Base-by-base conservation (phyloP, 2,113 vertebrate genomes). In the Tangachromis dhanisi region DNA sequence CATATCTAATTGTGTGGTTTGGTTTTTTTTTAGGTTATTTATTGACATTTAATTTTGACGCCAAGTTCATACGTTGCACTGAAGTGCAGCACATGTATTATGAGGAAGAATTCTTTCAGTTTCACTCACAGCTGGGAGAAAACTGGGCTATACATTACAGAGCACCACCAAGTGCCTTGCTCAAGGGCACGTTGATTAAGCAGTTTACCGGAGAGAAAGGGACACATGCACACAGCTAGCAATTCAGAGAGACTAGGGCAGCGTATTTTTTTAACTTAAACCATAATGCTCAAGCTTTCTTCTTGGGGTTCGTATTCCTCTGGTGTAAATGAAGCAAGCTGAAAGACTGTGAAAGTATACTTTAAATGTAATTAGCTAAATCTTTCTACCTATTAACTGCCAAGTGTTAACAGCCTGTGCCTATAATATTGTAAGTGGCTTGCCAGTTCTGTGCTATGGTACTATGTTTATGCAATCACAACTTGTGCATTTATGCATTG, bases 311-410 rank as follows among this genome's bases (percentile, higher is more conserved):
- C 35, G 7, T 83, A 47, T 45, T 83, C n/a, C 49, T 80, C 45
- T 83, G 9, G 53, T 47, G 83, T 81, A 86, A 90, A 91, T 88
- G 91, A 93, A 94, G 87, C 21, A 87, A 82, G 86, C 80, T 85
- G 78, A 85, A 83, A 88, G 86, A 92, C 91, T 92, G 91, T 92
- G 90, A 94, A 93, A 84, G 76, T 73, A 63, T 86, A 66, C 86
- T 40, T 53, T 84, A 90, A 78, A 54, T 90, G 83, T 71, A 82
- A 88, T 71, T 84, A 85, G 66, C n/a, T 81, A 81, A 85, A 26
- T 78, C 87, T 51, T 49, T 86, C 78, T 80, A 49, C 55, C 10
- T 84, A 31, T 40, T 83, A 84, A 83, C 78, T 88, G 81, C 84
- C 83, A 88, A 80, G 31, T 87, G 66, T 83, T 89, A 89, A 71